Conservation (phyloP, 2,888 invertebrate species). For the Bruchidius siliquastri region DNA sequence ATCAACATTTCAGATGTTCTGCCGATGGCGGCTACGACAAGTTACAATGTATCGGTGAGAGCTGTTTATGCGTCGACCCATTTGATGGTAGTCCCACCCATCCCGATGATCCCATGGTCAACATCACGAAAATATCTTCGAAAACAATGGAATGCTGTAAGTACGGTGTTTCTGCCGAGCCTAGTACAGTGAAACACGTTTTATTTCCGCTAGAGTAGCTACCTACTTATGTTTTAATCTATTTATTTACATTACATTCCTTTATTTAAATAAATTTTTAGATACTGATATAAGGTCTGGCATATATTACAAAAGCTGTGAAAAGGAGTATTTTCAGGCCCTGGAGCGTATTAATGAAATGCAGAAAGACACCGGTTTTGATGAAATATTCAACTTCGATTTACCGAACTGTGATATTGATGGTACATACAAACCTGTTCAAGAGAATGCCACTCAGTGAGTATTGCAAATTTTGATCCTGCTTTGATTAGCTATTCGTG, state of each 20-base stretch:
- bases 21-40: conserved; percentile 64
- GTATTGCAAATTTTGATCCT: conserved; percentile 14
- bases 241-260: neutral
- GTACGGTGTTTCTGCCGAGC: too few relatives aligned
- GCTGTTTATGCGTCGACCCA: conserved; percentile 59
- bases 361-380: conserved; percentile 33
- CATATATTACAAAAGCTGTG: conserved; percentile 46
- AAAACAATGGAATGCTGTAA: conserved; percentile 45
- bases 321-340: conserved; percentile 36
- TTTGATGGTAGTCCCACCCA: conserved; percentile 51
- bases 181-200: too few relatives aligned
- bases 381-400: conserved; percentile 34
- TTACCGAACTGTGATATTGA: conserved; percentile 51
- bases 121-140: conserved; percentile 35
- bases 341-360: conserved; percentile 35
- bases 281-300: conserved; percentile 18
- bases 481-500: too few relatives aligned
- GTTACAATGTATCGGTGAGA: conserved; percentile 58
- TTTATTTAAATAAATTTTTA: conserved; percentile 5
- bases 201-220: too few relatives aligned
- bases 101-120: conserved; percentile 32
- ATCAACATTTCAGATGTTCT: conserved; percentile 54
- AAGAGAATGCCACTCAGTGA: conserved; percentile 42
- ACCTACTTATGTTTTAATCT: too few relatives aligned
- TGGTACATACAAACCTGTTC: conserved; percentile 49